Percentiles rank a stretch among this genome's conserved stretches.
phyloP scores from a whole-genome alignment of 2,113 vertebrate genomes.

The Sylvia atricapilla region DNA sequence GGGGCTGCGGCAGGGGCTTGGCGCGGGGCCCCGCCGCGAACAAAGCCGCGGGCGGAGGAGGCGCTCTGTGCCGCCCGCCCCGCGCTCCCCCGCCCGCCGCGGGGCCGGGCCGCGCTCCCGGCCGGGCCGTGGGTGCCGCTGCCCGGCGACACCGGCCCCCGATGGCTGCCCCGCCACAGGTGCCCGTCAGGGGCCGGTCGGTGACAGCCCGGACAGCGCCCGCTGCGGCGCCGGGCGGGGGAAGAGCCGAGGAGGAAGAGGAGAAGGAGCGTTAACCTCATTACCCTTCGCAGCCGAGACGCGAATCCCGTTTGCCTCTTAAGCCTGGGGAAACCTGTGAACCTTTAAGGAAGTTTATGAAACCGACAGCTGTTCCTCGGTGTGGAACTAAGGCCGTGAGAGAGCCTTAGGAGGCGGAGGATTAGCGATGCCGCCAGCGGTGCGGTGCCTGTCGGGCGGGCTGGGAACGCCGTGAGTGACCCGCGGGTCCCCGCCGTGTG shows the following conservation, averaged over 20 bases:
- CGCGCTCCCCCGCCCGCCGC: not conserved
- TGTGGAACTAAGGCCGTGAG: not conserved
- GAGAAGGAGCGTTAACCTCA: not conserved
- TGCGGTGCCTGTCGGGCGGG: not conserved
- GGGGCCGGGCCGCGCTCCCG: not conserved
- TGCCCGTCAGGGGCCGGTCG: not conserved
- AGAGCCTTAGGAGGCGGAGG: not conserved
- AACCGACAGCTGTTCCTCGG: not conserved
- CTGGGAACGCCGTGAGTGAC: not conserved
- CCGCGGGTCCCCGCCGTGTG: not conserved
- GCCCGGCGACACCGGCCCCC: slow-evolving; percentile 31
- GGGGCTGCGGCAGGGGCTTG: not conserved
- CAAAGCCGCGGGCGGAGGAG: not conserved
- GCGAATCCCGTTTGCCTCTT: not conserved
- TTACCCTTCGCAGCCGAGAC: not conserved
- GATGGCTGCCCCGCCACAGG: slow-evolving; percentile 50
- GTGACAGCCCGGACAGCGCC: not conserved
- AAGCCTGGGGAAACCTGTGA: not conserved
- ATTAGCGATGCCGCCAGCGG: not conserved
- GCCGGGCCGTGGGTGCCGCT: not conserved
- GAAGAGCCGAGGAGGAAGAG: not conserved
- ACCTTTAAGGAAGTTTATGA: not conserved
- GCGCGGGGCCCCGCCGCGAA: not conserved
- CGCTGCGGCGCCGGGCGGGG: not conserved
- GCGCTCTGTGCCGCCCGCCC: not conserved